phyloP scores from a whole-genome alignment of 2,888 invertebrate genomes.

The Sipha maydis region DNA sequence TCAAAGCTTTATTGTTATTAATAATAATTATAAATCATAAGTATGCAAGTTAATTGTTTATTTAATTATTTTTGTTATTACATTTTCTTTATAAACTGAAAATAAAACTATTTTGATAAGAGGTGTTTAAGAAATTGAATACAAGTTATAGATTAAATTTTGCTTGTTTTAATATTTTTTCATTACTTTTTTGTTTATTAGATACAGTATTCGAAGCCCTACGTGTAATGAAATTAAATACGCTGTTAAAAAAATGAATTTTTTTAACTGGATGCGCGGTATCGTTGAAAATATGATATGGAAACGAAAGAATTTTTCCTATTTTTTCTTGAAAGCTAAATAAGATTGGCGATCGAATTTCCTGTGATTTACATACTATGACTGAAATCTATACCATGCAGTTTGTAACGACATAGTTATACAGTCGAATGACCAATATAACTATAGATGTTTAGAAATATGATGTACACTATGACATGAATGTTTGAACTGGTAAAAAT shows the following conservation, averaged over 20 bases:
- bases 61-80: too few species aligned
- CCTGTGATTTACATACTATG: constrained; percentile 48
- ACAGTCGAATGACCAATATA: constrained; percentile 44
- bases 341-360: constrained; percentile 31
- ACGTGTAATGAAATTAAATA: constrained; percentile 32
- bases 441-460: constrained; percentile 30
- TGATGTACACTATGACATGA: constrained; percentile 32
- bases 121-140: neutral
- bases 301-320: neutral
- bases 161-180: neutral
- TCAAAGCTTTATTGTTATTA: too few species aligned
- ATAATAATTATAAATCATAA: too few species aligned
- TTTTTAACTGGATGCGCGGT: neutral
- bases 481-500: constrained; percentile 27
- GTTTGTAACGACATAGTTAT: constrained; percentile 44
- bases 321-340: neutral
- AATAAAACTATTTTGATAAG: neutral
- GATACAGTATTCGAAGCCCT: constrained; percentile 25
- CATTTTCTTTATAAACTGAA: too few species aligned
- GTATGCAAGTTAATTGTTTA: too few species aligned
- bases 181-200: neutral
- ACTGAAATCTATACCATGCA: constrained; percentile 39
- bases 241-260: neutral
- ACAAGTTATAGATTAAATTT: neutral
- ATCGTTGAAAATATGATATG: constrained; percentile 13